These are phyloP conservation scores for Strix occidentalis DNA, from an alignment of 2,797 vertebrate species.

Conservation along the genomic window DNA sequence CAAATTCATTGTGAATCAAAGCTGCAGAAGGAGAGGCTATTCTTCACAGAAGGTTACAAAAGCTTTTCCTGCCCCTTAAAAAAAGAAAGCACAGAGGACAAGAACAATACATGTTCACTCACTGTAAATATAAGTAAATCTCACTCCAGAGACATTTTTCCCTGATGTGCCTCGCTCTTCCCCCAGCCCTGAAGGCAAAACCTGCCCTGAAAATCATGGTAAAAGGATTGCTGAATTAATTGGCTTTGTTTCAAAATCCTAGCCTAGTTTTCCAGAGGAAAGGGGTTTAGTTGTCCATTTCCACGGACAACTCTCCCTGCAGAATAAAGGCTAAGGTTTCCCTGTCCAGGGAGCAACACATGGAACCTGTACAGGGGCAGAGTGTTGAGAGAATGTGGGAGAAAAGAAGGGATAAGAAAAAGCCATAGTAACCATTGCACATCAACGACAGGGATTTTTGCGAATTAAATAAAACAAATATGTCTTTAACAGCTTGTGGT, in stretches of 20 bases:
- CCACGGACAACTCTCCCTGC: background rate
- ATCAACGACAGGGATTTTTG: accelerated
- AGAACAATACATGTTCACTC: background rate
- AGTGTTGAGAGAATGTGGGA: background rate
- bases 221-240: background rate
- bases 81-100: background rate
- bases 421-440: background rate
- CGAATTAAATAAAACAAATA: background rate
- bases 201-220: background rate
- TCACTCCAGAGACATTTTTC: background rate
- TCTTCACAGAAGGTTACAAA: background rate
- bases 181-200: background rate
- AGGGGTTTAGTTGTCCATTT: background rate
- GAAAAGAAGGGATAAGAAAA: background rate
- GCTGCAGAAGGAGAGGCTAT: background rate
- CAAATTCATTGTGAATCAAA: background rate
- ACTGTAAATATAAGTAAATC: background rate
- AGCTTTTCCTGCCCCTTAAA: background rate
- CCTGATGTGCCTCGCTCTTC: background rate
- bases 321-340: background rate
- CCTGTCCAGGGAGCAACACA: background rate
- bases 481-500: background rate
- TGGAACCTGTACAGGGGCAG: background rate
- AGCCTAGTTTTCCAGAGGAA: background rate
- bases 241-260: background rate